A percentile compares a stretch with the other conserved stretches of the same genome.
phyloP scores from a whole-genome alignment of 1,140 invertebrate genomes.

The Polyergus mexicanus region DNA sequence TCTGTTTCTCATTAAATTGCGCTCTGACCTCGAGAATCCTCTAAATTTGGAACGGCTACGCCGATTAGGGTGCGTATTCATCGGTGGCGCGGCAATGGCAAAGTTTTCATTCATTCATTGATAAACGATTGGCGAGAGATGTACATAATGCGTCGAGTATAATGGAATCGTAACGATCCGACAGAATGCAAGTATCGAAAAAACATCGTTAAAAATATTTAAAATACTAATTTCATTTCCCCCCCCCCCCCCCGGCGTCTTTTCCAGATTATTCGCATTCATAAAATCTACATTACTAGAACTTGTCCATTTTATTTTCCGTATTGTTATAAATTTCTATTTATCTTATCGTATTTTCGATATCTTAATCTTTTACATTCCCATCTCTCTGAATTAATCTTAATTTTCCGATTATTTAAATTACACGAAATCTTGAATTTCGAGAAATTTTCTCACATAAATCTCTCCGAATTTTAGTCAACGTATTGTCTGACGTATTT shows the following conservation, averaged over 20 bases:
- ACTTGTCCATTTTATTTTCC: background rate
- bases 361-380: background rate
- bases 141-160: background rate
- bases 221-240: too few species aligned
- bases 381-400: too few species aligned
- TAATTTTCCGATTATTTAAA: background rate
- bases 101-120: slow-evolving; percentile 26
- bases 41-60: slow-evolving; percentile 85
- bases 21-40: slow-evolving; percentile 85
- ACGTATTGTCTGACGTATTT: background rate
- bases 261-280: too few species aligned
- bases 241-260: too few species aligned
- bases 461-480: background rate
- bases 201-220: background rate
- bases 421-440: too few species aligned
- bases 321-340: background rate
- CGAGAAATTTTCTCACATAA: background rate
- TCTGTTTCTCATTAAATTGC: slow-evolving; percentile 87
- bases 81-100: slow-evolving; percentile 33
- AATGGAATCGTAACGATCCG: background rate
- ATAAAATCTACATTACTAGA: background rate
- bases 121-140: slow-evolving; percentile 2
- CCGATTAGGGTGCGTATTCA: slow-evolving; percentile 79
- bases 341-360: background rate
- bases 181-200: background rate